Percentiles rank a stretch among this genome's conserved stretches.
Conservation (phyloP, 2,888 invertebrate species). For the Nephrocerus scutellatus region DNA sequence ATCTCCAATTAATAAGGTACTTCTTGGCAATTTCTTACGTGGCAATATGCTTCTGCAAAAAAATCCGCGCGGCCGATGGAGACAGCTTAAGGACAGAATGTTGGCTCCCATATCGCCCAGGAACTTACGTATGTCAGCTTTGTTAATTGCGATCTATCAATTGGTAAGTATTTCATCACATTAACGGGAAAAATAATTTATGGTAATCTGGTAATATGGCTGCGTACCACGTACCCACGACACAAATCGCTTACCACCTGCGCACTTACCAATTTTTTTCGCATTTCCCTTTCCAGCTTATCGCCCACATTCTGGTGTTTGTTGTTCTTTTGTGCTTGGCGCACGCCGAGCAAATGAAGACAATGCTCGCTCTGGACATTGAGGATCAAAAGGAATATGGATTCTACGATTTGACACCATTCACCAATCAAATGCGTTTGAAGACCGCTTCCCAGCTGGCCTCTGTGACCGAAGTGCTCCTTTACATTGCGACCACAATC, state of each 20-base stretch:
- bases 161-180: slow-evolving; percentile 35
- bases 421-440: slow-evolving; percentile 40
- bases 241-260: too few relatives aligned
- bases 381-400: slow-evolving; percentile 45
- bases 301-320: slow-evolving; percentile 43
- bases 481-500: slow-evolving; percentile 35
- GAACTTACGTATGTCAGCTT: slow-evolving; percentile 43
- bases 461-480: slow-evolving; percentile 37
- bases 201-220: not conserved
- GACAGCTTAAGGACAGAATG: slow-evolving; percentile 29
- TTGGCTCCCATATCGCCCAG: slow-evolving; percentile 42
- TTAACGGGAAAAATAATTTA: not conserved
- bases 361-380: slow-evolving; percentile 42
- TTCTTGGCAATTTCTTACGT: too few relatives aligned
- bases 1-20: too few relatives aligned
- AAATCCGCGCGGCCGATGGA: slow-evolving; percentile 22
- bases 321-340: slow-evolving; percentile 42
- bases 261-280: slow-evolving; percentile 1
- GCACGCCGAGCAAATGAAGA: slow-evolving; percentile 46
- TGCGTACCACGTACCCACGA: not conserved
- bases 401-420: slow-evolving; percentile 41
- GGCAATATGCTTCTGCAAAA: slow-evolving; percentile 25
- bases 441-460: slow-evolving; percentile 40
- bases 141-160: slow-evolving; percentile 45
- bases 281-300: slow-evolving; percentile 30